Evolutionary conservation across 2,888 invertebrate species (phyloP).

Genomic region (Entomobrya multifasciata): DNA sequence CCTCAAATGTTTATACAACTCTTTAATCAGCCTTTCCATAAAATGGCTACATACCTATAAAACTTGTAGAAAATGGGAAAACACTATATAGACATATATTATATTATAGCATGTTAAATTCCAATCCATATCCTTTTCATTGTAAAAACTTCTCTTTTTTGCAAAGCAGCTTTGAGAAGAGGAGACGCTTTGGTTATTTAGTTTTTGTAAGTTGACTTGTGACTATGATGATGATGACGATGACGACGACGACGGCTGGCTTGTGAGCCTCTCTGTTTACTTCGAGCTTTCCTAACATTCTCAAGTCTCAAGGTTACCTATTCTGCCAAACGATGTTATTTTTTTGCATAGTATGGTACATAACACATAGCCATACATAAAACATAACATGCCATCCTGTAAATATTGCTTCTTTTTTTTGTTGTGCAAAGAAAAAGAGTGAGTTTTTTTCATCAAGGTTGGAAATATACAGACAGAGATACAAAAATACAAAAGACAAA

Average conservation of each 20-base stretch:
- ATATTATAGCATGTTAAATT: too few species aligned
- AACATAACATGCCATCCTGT: not conserved
- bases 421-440: not conserved
- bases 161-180: too few species aligned
- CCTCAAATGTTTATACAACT: too few species aligned
- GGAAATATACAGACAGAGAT: not conserved
- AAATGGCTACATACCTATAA: too few species aligned
- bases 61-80: too few species aligned
- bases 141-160: too few species aligned
- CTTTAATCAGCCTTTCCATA: too few species aligned
- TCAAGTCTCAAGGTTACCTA: constrained; percentile 77
- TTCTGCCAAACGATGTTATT: constrained; percentile 38
- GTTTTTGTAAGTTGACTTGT: not conserved
- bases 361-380: constrained; percentile 20
- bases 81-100: too few species aligned
- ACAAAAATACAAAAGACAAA: not conserved
- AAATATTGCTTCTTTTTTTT: not conserved
- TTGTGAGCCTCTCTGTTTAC: constrained; percentile 69
- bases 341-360: not conserved
- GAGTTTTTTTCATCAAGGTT: constrained; percentile 15
- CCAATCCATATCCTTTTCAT: too few species aligned
- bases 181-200: too few species aligned
- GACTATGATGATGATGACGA: not conserved
- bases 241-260: not conserved
- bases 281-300: constrained; percentile 78